A percentile compares a stretch with the other conserved stretches of the same genome.
phyloP scores from a whole-genome alignment of 2,888 invertebrate species.

The Chalcis sispes region DNA sequence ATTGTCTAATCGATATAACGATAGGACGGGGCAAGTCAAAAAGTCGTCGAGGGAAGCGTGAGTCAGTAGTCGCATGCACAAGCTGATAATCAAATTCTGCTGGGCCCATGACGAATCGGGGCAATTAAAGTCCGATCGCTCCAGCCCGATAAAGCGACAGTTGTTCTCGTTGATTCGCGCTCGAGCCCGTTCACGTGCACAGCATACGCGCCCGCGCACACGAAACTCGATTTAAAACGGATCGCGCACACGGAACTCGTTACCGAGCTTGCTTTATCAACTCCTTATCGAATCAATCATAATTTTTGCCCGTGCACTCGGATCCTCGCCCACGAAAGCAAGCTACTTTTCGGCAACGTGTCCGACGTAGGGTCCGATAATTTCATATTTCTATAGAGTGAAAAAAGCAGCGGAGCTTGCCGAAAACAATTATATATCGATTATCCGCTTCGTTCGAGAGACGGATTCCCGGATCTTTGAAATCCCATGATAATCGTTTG shows the following conservation, averaged over 20 bases:
- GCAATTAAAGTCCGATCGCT: slow-evolving; percentile 75
- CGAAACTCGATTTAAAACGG: slow-evolving; percentile 45
- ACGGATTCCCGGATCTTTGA: slow-evolving; percentile 57
- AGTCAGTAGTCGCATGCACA: slow-evolving; percentile 67
- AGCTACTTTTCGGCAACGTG: neutral
- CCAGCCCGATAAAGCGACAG: slow-evolving; percentile 69
- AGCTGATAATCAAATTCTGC: slow-evolving; percentile 74
- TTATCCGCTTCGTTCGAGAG: slow-evolving; percentile 55
- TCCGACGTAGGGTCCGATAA: neutral
- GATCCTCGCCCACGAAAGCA: neutral
- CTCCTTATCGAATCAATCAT: slow-evolving; percentile 47
- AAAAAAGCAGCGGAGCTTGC: slow-evolving; percentile 24
- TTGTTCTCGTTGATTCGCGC: slow-evolving; percentile 65
- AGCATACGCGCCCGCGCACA: slow-evolving; percentile 27
- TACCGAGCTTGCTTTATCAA: slow-evolving; percentile 36
- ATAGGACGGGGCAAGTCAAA: slow-evolving; percentile 60
- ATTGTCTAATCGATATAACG: slow-evolving; percentile 72
- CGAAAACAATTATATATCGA: slow-evolving; percentile 69
- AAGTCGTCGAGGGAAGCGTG: slow-evolving; percentile 68
- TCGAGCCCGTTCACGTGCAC: slow-evolving; percentile 48
- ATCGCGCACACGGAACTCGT: slow-evolving; percentile 48
- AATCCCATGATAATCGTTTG: slow-evolving; percentile 66
- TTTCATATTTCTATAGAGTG: slow-evolving; percentile 33
- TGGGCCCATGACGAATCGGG: slow-evolving; percentile 75
- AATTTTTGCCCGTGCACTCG: slow-evolving; percentile 30